Base-by-base conservation (phyloP, 2,113 vertebrate genomes). In the Numenius arquata region DNA sequence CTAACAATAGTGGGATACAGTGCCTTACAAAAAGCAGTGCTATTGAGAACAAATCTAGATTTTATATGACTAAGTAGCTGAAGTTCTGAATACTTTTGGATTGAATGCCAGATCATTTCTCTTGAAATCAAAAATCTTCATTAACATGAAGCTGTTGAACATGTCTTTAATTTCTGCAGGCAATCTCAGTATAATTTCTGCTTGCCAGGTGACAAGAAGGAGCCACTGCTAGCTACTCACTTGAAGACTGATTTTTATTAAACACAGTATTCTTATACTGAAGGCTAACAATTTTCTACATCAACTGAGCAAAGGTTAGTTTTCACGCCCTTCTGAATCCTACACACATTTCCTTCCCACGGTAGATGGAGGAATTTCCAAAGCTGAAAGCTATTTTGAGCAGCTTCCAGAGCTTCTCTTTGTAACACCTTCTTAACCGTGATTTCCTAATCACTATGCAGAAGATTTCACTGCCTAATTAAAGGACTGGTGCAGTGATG, bases 361-460 rank as follows among this genome's bases (percentile, higher is more conserved):
- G 88, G 78, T 81, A 96, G 85, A 91, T 92, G 82, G 70, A 96
- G 83, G 75, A 96, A 97, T 97, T 97, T 97, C 97, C 92, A 96
- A 97, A 96, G 56, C 85, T 74, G 83, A 94, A 95, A 98, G 88
- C 72, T 97, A 96, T 97, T 98, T 97, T 97, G 93, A 95, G 93
- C 92, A 83, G 84, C 71, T 97, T 98, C 97, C 93, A 97, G 94
- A 97, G 95, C 81, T 85, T 97, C 91, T 97, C 95, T 98, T 97
- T 98, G 95, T 98, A 97, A 97, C 95, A 98, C 93, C 94, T 98
- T 97, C 97, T 97, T 98, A 97, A 97, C 96, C 96, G 90, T 97
- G 97, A 97, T 97, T 98, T 98, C 86, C 97, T 98, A 98, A 98
- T 98, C 95, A 95, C 96, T 98, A 98, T 98, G 97, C 97, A 98